Evolutionary conservation across 2,888 invertebrate species (phyloP), one percentile per base, ranked within the genome.

Genomic region (Pteria penguin): DNA sequence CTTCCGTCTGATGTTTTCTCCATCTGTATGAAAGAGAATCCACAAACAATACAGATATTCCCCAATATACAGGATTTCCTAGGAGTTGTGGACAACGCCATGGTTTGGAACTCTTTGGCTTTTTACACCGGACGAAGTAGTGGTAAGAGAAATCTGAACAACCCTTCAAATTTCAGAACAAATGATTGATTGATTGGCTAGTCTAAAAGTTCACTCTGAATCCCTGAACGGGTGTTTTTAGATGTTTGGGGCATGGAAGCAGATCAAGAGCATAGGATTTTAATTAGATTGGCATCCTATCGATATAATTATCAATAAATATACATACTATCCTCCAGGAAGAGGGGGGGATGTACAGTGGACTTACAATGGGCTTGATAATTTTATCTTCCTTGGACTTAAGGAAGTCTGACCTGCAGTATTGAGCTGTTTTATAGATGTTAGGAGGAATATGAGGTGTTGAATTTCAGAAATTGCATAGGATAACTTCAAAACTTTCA

Each of bases 201-300:
- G 11, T n/a, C n/a, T 26, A 29, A 58, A 58, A 58, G 58, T 26
- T 58, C 58, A 22, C 24, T 5, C 58, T 58, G 58, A 58, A 58
- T 29, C 58, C 58, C 5, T 14, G 5, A 58, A 27, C 27, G 58
- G 58, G 29, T 58, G 58, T 58, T 58, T 26, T 58, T 58, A 58
- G 58, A 58, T 58, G 58, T 58, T 58, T 58, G 58, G 18, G 58
- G 18, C 26, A 29, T 29, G 58, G 14, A 14, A 58, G 58, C 58
- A 29, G 58, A 58, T 58, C 24, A n/a, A n/a, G n/a, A 58, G 29
- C 58, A 58, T 58, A 5, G 26, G 29, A 58, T 58, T 58, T 58
- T 58, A 58, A 58, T 58, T 58, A 58, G 58, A 58, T 58, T 58
- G 58, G n/a, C n/a, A n/a, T n/a, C n/a, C n/a, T n/a, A n/a, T n/a